Evolutionary conservation across 2,113 vertebrate genomes (phyloP).

Genomic region (Saguinus midas): DNA sequence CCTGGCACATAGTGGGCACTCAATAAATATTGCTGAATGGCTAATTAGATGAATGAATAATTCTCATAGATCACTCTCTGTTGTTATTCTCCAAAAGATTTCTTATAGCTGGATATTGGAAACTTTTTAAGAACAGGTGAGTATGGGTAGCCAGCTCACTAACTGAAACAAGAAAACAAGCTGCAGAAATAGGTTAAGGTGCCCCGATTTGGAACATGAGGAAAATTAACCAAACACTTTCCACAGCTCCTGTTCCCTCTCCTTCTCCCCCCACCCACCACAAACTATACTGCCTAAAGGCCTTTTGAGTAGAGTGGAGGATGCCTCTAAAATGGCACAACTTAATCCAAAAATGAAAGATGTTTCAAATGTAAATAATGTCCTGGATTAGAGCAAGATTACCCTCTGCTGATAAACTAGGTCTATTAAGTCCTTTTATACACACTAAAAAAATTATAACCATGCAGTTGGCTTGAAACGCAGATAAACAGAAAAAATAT

Average conservation of each 20-base stretch:
- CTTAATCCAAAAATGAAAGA: conserved; percentile 61
- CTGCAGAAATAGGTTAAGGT: background rate
- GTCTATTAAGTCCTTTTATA: background rate
- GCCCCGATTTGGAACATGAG: background rate
- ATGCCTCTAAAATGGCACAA: conserved; percentile 3
- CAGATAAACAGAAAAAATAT: conserved; percentile 26
- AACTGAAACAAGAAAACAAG: conserved; percentile 37
- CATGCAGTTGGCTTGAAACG: conserved; percentile 15
- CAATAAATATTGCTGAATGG: conserved; percentile 36
- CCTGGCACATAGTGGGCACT: conserved; percentile 76
- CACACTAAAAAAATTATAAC: background rate
- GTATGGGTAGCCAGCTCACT: background rate
- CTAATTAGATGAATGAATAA: conserved; percentile 14
- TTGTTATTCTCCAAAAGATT: conserved; percentile 33
- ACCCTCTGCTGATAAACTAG: background rate
- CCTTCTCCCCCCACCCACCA: background rate
- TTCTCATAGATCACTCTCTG: background rate
- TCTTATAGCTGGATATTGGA: background rate
- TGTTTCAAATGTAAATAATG: conserved; percentile 54
- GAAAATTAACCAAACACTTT: conserved; percentile 40
- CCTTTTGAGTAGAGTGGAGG: background rate
- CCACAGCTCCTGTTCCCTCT: background rate
- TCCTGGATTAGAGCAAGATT: conserved; percentile 24
- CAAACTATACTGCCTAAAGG: background rate
- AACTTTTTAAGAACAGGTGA: background rate